These are phyloP conservation scores for Anoplophora glabripennis DNA, from an alignment of 1,140 invertebrate genomes.

Conservation along the genomic window DNA sequence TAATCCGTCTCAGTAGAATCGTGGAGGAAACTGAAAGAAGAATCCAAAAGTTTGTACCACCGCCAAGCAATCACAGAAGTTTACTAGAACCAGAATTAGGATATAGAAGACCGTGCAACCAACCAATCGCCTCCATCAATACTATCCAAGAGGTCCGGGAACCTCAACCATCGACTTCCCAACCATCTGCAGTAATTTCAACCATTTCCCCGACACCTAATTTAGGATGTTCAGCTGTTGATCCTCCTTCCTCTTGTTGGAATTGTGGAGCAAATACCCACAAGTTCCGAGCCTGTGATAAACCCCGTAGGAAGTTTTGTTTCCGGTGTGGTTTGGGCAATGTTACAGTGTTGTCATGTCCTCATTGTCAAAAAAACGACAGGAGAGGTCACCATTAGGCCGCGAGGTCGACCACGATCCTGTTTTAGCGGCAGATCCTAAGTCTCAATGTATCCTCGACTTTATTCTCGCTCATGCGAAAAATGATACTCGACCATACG, in stretches of 20 bases:
- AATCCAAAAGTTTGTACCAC: no score
- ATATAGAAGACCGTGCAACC: no score
- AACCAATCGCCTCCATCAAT: no score
- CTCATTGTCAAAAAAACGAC: background rate
- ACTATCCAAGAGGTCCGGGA: no score
- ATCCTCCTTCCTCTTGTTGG: background rate
- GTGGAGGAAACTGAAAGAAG: no score
- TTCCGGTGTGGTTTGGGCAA: background rate
- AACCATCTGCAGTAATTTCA: no score
- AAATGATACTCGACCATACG: slow-evolving; percentile 10
- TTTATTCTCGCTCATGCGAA: slow-evolving; percentile 8
- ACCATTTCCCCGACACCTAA: no score
- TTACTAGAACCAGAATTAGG: no score
- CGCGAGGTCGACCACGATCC: background rate
- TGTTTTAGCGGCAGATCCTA: background rate
- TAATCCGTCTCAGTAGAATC: no score
- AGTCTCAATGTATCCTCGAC: slow-evolving; percentile 5
- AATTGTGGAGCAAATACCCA: background rate
- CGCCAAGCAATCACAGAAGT: no score
- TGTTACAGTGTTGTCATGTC: background rate
- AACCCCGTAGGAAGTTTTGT: background rate
- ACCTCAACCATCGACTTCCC: no score
- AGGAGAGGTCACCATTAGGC: background rate
- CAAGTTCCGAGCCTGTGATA: background rate
- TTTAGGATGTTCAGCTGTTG: no score